Percentiles rank a stretch among this genome's conserved stretches.
phyloP scores from a whole-genome alignment of 1,140 invertebrate species.

The Augochlora pura region DNA sequence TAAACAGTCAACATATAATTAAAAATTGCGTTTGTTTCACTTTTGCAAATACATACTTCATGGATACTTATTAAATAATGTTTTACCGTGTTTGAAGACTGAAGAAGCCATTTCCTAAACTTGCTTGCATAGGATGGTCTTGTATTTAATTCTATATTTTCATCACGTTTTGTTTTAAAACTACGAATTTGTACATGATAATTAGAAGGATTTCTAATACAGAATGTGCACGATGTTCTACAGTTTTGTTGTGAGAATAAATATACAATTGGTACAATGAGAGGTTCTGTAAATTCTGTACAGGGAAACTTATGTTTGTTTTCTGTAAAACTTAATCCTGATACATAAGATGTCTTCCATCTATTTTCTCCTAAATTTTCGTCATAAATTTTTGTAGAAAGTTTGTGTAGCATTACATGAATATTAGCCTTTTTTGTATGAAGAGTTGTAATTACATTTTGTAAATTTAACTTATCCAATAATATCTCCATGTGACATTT shows the following conservation, averaged over 20 bases:
- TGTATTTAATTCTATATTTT: slow-evolving; percentile 84
- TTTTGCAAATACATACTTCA: background rate
- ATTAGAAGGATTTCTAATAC: slow-evolving; percentile 44
- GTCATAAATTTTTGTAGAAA: slow-evolving; percentile 54
- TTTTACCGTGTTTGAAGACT: slow-evolving; percentile 32
- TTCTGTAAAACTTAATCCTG: slow-evolving; percentile 69
- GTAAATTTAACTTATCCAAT: slow-evolving; percentile 62
- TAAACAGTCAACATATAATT: too few species aligned
- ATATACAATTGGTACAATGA: slow-evolving; percentile 53
- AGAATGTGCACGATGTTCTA: slow-evolving; percentile 61
- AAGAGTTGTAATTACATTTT: slow-evolving; percentile 54
- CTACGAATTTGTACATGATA: slow-evolving; percentile 78
- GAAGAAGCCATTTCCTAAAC: slow-evolving; percentile 68
- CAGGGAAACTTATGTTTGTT: slow-evolving; percentile 69
- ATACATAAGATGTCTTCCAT: slow-evolving; percentile 76
- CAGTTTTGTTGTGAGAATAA: slow-evolving; percentile 51
- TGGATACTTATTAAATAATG: slow-evolving; percentile 11
- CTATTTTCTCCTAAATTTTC: slow-evolving; percentile 60
- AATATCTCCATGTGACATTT: slow-evolving; percentile 71
- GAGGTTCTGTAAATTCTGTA: slow-evolving; percentile 54
- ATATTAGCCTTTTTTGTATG: slow-evolving; percentile 61
- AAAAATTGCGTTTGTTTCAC: too few species aligned
- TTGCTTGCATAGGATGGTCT: slow-evolving; percentile 84
- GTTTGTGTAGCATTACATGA: slow-evolving; percentile 60
- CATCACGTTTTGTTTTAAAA: slow-evolving; percentile 88